These are phyloP conservation scores for Aurelia aurita DNA, from an alignment of 30 jellyfish, hydroid and myxozoan genomes.

Conservation along the genomic window DNA sequence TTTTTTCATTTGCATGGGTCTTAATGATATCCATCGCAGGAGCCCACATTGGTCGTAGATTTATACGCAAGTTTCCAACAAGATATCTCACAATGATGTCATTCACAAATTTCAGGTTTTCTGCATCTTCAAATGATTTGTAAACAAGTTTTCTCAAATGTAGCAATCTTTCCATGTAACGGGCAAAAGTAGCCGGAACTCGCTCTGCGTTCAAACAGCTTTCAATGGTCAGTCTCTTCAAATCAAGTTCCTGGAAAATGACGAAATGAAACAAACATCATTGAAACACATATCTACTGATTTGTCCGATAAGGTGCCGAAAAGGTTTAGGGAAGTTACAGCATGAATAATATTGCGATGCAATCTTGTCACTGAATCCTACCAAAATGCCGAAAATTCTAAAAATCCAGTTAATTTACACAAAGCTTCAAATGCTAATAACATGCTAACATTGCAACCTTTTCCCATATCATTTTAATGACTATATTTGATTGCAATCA, in stretches of 20 bases:
- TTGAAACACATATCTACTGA: too few species aligned
- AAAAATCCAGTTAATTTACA: too few species aligned
- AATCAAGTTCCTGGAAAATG: background rate
- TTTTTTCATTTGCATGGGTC: constrained; percentile 63
- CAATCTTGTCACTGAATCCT: too few species aligned
- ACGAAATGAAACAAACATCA: too few species aligned
- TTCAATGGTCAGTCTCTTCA: constrained; percentile 3
- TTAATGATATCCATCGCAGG: constrained; percentile 71
- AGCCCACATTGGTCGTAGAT: constrained; percentile 84
- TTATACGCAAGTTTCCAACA: constrained; percentile 72
- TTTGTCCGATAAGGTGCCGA: too few species aligned
- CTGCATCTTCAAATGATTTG: constrained; percentile 7
- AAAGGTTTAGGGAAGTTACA: too few species aligned
- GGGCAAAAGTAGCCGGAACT: constrained; percentile 66
- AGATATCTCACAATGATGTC: constrained; percentile 68
- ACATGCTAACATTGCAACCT: too few species aligned
- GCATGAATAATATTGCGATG: too few species aligned
- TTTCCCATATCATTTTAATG: too few species aligned
- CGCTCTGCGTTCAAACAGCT: constrained; percentile 76
- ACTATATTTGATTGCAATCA: too few species aligned
- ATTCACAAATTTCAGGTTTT: background rate
- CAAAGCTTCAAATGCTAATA: too few species aligned
- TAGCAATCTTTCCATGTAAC: constrained; percentile 74
- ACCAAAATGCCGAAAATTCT: too few species aligned
- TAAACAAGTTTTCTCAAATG: constrained; percentile 65